Conservation (phyloP, 2,113 vertebrate species). For the Cyanoramphus novaezelandiae region DNA sequence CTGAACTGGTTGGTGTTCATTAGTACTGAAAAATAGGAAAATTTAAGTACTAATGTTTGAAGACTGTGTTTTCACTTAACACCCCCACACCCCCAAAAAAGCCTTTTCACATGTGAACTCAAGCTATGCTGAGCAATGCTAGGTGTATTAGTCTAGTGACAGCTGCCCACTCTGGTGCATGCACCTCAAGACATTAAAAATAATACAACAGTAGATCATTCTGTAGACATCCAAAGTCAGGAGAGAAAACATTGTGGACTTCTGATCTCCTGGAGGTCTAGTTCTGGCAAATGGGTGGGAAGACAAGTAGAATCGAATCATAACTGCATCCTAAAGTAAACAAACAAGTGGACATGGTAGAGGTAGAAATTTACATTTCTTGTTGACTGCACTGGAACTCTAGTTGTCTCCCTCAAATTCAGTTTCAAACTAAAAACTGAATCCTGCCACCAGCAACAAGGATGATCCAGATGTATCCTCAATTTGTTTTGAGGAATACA, state of each 20-base stretch:
- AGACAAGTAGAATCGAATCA: background rate
- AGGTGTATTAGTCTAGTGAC: background rate
- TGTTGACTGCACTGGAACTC: background rate
- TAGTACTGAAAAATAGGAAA: background rate
- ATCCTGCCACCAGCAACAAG: background rate
- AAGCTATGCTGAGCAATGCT: background rate
- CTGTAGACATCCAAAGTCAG: background rate
- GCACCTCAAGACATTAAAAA: background rate
- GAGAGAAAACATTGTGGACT: background rate
- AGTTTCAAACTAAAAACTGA: background rate
- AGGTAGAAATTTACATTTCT: background rate
- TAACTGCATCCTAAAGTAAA: background rate
- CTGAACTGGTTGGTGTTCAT: background rate
- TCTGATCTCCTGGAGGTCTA: background rate
- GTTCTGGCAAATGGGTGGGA: background rate
- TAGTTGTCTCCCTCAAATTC: background rate
- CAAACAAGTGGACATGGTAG: background rate
- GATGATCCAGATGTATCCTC: background rate
- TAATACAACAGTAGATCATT: background rate
- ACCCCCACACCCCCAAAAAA: rapidly evolving
- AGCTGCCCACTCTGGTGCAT: background rate
- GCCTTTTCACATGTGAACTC: background rate
- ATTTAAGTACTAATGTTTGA: background rate
- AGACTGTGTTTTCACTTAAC: background rate
- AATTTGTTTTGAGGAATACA: background rate